phyloP scores from a whole-genome alignment of 2,113 vertebrate species.

The Serilophus lunatus region DNA sequence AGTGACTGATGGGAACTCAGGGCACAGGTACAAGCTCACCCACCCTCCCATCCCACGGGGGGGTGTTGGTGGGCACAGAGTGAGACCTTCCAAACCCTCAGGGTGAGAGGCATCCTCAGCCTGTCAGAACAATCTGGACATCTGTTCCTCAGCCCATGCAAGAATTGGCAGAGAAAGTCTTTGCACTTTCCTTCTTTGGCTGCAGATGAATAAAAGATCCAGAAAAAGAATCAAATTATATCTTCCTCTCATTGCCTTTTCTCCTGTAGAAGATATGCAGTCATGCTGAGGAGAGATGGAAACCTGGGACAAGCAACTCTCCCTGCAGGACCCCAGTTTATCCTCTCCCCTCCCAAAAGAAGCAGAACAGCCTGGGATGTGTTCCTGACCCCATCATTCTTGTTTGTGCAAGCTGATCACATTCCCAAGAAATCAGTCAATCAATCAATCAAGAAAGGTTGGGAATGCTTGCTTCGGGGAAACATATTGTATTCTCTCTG shows the following conservation, averaged over 20 bases:
- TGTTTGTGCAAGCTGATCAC: neutral
- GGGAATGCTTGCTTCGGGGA: neutral
- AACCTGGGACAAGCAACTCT: neutral
- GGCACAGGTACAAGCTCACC: neutral
- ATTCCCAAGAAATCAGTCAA: neutral
- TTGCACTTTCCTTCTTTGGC: neutral
- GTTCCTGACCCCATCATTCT: neutral
- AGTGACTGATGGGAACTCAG: neutral
- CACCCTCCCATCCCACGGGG: neutral
- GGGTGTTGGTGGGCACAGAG: neutral
- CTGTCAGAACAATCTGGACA: neutral
- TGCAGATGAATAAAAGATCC: neutral
- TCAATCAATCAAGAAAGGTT: neutral
- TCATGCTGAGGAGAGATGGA: neutral
- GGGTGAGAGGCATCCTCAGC: neutral
- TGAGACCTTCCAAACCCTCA: neutral
- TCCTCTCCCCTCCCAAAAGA: neutral
- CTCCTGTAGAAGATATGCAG: neutral
- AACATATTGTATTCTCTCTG: neutral
- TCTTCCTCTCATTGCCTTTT: neutral
- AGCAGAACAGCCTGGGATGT: neutral
- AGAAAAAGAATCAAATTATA: neutral
- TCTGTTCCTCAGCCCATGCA: neutral
- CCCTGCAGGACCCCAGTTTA: neutral
- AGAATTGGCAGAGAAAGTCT: neutral